phyloP scores from a whole-genome alignment of 2,797 vertebrate species.

The Chrosomus eos region DNA sequence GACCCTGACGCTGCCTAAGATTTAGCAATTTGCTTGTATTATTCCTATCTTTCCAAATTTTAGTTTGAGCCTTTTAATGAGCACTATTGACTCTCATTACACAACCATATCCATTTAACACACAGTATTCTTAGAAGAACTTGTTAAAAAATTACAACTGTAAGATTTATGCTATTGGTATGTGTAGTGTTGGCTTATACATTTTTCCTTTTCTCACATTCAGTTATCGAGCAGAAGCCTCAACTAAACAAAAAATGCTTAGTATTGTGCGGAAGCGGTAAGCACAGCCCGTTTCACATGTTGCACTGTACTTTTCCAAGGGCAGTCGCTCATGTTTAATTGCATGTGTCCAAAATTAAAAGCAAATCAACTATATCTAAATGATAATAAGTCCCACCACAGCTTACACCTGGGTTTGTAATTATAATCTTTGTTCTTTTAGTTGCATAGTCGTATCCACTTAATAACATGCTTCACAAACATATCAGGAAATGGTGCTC shows the following conservation, averaged over 20 bases:
- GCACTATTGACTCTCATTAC: slow-evolving; percentile 30
- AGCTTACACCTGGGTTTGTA: slow-evolving; percentile 55
- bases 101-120: slow-evolving; percentile 17
- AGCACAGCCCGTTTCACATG: slow-evolving; percentile 69
- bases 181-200: slow-evolving; percentile 62
- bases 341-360: slow-evolving; percentile 60
- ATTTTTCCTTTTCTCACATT: slow-evolving; percentile 74
- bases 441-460: background rate
- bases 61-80: background rate
- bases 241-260: slow-evolving; percentile 83
- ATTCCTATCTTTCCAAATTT: background rate
- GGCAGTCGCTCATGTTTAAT: slow-evolving; percentile 56
- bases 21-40: slow-evolving; percentile 23
- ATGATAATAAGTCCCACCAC: slow-evolving; percentile 31
- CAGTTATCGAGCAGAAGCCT: slow-evolving; percentile 80
- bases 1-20: background rate
- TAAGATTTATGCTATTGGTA: slow-evolving; percentile 53
- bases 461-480: slow-evolving; percentile 20
- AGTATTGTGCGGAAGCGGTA: slow-evolving; percentile 82
- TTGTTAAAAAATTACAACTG: slow-evolving; percentile 24
- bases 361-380: slow-evolving; percentile 42
- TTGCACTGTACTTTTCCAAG: slow-evolving; percentile 70
- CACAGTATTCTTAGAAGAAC: slow-evolving; percentile 24
- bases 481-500: slow-evolving; percentile 27
- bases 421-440: slow-evolving; percentile 18